Percentiles rank a stretch among this genome's conserved stretches.
Evolutionary conservation across 1,140 invertebrate genomes (phyloP).

Genomic region (Pogonognathellus flavescens): DNA sequence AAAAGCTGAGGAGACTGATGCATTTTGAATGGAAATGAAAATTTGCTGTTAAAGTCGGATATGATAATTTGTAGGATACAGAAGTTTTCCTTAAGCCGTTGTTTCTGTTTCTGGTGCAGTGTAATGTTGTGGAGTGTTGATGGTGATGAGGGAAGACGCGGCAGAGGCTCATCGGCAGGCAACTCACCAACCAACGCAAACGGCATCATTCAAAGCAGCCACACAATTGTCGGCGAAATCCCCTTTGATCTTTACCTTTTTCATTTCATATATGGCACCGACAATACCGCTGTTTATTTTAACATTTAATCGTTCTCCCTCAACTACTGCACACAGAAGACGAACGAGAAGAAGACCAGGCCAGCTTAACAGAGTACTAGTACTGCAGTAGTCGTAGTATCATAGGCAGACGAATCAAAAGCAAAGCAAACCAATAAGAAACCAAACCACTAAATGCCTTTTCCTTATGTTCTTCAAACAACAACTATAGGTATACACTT

Average conservation of each 20-base stretch:
- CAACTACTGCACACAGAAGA: slow-evolving; percentile 42
- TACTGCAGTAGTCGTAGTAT: neutral
- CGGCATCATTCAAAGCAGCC: slow-evolving; percentile 62
- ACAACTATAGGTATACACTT: neutral
- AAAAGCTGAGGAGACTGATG: too few species aligned
- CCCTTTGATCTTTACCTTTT: slow-evolving; percentile 67
- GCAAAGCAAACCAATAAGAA: slow-evolving; percentile 42
- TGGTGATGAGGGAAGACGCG: slow-evolving; percentile 60
- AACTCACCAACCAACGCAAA: slow-evolving; percentile 31
- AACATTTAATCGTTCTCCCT: slow-evolving; percentile 66
- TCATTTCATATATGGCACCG: slow-evolving; percentile 62
- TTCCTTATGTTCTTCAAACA: neutral
- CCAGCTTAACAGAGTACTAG: neutral
- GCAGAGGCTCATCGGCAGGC: slow-evolving; percentile 39
- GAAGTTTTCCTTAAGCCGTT: neutral
- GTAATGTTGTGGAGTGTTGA: slow-evolving; percentile 51
- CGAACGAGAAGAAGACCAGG: neutral
- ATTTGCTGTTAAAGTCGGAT: too few species aligned
- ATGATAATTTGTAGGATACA: neutral
- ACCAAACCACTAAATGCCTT: slow-evolving; percentile 44
- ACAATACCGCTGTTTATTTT: slow-evolving; percentile 65
- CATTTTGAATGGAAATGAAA: too few species aligned
- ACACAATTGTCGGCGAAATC: slow-evolving; percentile 64
- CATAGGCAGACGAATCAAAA: neutral
- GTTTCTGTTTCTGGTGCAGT: neutral